Percentiles rank a stretch among this genome's conserved stretches.
These are phyloP conservation scores for Cryptotermes secundus DNA, from an alignment of 1,140 invertebrate genomes.

Conservation along the genomic window DNA sequence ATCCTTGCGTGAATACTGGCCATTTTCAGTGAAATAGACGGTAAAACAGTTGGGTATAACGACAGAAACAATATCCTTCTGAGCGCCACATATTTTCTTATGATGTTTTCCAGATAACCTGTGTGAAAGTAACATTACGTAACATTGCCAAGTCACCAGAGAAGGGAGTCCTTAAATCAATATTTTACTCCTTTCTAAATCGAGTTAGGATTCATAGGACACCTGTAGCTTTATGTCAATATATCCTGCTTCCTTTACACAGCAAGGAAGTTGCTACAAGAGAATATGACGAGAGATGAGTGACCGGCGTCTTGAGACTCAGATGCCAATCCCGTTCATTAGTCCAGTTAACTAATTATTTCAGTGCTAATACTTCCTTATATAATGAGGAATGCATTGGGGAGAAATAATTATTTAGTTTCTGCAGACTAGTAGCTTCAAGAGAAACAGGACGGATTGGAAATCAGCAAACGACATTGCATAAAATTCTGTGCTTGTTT, in stretches of 20 bases:
- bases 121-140: neutral
- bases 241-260: neutral
- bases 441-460: no score
- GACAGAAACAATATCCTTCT: neutral
- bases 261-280: neutral
- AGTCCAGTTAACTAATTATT: no score
- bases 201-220: conserved; percentile 5
- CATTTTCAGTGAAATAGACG: neutral
- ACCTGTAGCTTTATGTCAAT: neutral
- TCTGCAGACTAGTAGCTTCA: no score
- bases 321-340: no score
- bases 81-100: neutral
- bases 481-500: no score
- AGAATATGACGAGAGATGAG: no score
- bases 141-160: neutral
- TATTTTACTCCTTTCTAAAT: neutral
- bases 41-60: neutral
- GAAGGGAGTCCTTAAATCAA: neutral
- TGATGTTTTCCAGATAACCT: neutral
- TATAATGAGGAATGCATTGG: no score
- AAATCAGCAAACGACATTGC: no score
- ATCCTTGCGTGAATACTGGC: neutral
- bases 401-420: no score
- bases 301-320: no score
- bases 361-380: no score